Evolutionary conservation across 2,113 vertebrate species (phyloP), one percentile per base, ranked within the genome.

Genomic region (Lathamus discolor): DNA sequence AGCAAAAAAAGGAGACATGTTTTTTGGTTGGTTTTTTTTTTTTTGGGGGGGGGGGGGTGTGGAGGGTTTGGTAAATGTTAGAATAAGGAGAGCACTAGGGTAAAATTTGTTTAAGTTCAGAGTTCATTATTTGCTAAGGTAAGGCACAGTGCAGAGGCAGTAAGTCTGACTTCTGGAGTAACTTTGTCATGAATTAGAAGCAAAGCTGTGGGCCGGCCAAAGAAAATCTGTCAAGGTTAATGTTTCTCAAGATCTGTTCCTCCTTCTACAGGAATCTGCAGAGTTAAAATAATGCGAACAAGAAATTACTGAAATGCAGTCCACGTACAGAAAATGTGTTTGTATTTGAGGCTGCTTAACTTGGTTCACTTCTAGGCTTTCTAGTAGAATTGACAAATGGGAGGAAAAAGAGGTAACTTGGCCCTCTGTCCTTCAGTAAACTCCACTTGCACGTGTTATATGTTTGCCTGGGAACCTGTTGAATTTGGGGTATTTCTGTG

Each of bases 401-500:
- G 59, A 78, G n/a, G 16, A 77, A 66, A 62, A 72, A 13, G 35
- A 57, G 27, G 5, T 28, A 22, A 25, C 31, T 49, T 52, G 31
- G 39, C 11, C 63, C 4, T 62, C 67, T 33, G 29, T 51, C 41
- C 35, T 66, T 90, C 44, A n/a, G 17, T 61, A 68, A 88, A 23
- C 33, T 64, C 25, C 1, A 1, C 8, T 27, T 43, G 28, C 10
- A 6, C 0, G 0, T 29, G 2, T 27, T 27, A 11, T 0, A 6
- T 43, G 27, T 46, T 85, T 83, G 33, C 72, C 33, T 83, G 76
- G 57, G 69, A 57, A 55, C 23, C 9, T 1, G 2, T 3, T 49
- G 77, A 37, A 78, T 59, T 67, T 86, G 24, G 1, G 0, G 37
- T 9, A 3, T 83, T 77, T 80, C 51, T 69, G 10, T 52, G 61